Evolutionary conservation across 2,113 vertebrate species (phyloP).

Genomic region (Rhodinocichla rosea): DNA sequence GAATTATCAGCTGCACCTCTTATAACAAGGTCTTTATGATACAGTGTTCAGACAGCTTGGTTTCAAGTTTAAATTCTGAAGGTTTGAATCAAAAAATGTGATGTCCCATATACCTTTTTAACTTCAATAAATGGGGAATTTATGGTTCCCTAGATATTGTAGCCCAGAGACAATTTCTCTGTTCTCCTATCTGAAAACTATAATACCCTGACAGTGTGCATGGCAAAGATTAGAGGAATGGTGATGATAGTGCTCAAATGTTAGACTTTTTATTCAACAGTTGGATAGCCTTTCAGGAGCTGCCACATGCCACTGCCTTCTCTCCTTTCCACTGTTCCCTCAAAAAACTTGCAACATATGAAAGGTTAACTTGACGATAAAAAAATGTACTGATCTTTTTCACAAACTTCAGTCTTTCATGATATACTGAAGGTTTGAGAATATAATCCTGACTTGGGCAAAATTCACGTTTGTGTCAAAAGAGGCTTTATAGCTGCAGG

Average conservation of each 20-base stretch:
- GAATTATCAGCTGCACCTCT: background rate
- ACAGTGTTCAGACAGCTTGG: background rate
- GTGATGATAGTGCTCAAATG: background rate
- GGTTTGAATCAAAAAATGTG: background rate
- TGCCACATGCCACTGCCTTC: background rate
- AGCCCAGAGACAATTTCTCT: background rate
- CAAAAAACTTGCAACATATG: background rate
- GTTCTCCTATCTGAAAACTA: background rate
- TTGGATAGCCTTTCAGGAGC: background rate
- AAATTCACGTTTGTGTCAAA: background rate
- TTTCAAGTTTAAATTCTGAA: conserved; percentile 13
- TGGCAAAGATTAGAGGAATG: background rate
- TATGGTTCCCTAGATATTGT: background rate
- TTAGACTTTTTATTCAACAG: background rate
- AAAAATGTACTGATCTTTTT: background rate
- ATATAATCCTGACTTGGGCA: background rate
- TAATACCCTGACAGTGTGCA: background rate
- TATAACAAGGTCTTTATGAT: background rate
- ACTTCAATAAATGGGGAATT: background rate
- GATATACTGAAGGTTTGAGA: background rate
- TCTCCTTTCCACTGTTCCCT: background rate
- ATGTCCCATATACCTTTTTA: background rate
- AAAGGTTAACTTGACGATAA: background rate
- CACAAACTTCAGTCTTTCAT: background rate
- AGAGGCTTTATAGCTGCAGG: background rate